Conservation (phyloP, 2,797 vertebrate species). For the Takifugu rubripes region DNA sequence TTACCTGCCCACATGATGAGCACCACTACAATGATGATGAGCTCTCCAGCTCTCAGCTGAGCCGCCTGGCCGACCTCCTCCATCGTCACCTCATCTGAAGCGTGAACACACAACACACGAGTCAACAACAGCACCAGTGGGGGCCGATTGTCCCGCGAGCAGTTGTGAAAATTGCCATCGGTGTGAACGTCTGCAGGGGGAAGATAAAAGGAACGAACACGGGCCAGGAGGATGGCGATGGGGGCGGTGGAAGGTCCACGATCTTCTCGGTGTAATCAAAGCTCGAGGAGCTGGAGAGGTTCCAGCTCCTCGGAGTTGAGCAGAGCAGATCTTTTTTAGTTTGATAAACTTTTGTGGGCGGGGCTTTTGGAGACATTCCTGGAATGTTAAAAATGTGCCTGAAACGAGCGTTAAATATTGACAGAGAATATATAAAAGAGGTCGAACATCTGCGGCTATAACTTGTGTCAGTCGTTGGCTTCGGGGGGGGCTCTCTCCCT, state of each 20-base stretch:
- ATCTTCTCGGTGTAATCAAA: conserved; percentile 25
- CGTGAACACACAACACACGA: conserved; percentile 21
- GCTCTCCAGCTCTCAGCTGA: conserved; percentile 89
- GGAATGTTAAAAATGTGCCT: no score
- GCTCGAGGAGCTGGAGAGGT: no score
- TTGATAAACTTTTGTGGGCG: no score
- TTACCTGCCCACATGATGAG: conserved; percentile 98
- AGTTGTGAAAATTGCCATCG: conserved; percentile 28
- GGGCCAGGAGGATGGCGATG: conserved; percentile 21
- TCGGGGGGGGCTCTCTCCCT: no score
- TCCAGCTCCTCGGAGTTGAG: no score
- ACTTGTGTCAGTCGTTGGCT: no score
- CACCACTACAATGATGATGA: conserved; percentile 95
- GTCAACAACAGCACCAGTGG: conserved; percentile 30
- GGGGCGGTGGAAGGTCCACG: conserved; percentile 30
- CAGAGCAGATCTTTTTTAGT: no score
- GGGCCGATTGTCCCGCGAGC: conserved; percentile 25
- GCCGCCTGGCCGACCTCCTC: conserved; percentile 84
- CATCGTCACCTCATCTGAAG: conserved; percentile 89
- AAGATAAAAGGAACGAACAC: conserved; percentile 36
- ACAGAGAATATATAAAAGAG: no score
- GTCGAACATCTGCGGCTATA: no score
- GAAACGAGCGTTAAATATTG: no score
- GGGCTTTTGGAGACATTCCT: no score
- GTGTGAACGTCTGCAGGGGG: conserved; percentile 29